Percentiles rank a stretch among this genome's conserved stretches.
Evolutionary conservation across 2,888 invertebrate genomes (phyloP).

Genomic region (Malthinus seriepunctatus): DNA sequence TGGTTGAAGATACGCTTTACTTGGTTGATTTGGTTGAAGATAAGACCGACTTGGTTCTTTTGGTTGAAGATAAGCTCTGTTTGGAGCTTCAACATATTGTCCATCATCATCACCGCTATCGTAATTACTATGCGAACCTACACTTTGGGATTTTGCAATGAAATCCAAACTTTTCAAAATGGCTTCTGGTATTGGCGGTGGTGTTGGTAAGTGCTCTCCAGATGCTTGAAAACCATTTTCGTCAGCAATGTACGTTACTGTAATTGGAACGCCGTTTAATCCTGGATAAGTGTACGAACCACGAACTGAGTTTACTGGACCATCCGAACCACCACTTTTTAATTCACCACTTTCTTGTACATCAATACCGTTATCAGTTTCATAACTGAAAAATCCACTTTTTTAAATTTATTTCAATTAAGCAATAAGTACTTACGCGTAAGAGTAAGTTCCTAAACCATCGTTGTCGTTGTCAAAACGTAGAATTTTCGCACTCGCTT

Average conservation of each 20-base stretch:
- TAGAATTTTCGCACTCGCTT: conserved; percentile 49
- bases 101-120: conserved; percentile 20
- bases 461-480: conserved; percentile 51
- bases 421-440: conserved; percentile 50
- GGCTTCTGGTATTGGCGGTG: conserved; percentile 63
- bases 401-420: too few species aligned
- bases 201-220: conserved; percentile 60
- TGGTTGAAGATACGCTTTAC: too few species aligned
- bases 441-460: conserved; percentile 57
- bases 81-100: conserved; percentile 17
- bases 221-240: conserved; percentile 60
- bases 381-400: conserved; percentile 63
- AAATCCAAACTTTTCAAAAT: conserved; percentile 58
- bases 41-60: neutral
- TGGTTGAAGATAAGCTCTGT: conserved; percentile 15
- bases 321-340: conserved; percentile 66
- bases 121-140: too few species aligned
- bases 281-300: conserved; percentile 58
- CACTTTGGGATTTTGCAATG: conserved; percentile 36
- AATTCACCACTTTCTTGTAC: conserved; percentile 75
- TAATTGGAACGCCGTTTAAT: conserved; percentile 56
- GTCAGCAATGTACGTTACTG: conserved; percentile 57
- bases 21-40: too few species aligned
- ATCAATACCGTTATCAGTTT: conserved; percentile 76
- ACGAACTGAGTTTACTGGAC: conserved; percentile 60